Conservation (phyloP, 2,888 invertebrate genomes). For the Himalopsyche anomala region DNA sequence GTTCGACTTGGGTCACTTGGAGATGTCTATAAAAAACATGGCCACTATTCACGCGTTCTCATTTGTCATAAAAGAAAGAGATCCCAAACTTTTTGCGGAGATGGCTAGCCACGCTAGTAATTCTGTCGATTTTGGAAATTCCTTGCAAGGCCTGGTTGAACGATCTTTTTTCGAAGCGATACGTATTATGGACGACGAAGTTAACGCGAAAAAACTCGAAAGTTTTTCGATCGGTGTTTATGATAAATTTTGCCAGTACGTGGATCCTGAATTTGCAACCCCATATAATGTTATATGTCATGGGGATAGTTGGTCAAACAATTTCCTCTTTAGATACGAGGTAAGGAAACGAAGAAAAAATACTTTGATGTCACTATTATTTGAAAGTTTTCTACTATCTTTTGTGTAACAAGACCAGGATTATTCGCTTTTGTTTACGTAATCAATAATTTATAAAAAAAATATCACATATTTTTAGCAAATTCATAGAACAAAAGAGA, state of each 20-base stretch:
- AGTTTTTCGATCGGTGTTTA: neutral
- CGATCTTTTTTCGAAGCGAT: neutral
- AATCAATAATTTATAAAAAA: too few relatives aligned
- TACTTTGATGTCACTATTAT: too few relatives aligned
- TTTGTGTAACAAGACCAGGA: too few relatives aligned
- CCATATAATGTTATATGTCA: constrained; percentile 6
- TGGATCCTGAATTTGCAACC: neutral
- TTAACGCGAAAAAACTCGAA: neutral
- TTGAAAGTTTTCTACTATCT: too few relatives aligned
- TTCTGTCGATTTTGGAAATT: neutral
- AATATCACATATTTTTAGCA: too few relatives aligned
- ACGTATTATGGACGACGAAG: neutral
- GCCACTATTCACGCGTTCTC: constrained; percentile 66
- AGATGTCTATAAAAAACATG: constrained; percentile 63
- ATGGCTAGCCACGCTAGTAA: neutral
- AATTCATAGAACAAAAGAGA: too few relatives aligned
- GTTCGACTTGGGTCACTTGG: constrained; percentile 59
- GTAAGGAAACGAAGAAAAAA: neutral
- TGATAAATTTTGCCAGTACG: neutral
- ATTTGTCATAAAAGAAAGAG: constrained; percentile 65
- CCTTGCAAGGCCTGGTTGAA: neutral
- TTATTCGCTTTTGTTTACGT: too few relatives aligned
- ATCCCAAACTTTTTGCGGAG: constrained; percentile 60
- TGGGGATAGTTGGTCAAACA: constrained; percentile 10
- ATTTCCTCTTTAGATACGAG: neutral